Evolutionary conservation across 2,113 vertebrate genomes (phyloP).

Genomic region (Elaphurus davidianus): DNA sequence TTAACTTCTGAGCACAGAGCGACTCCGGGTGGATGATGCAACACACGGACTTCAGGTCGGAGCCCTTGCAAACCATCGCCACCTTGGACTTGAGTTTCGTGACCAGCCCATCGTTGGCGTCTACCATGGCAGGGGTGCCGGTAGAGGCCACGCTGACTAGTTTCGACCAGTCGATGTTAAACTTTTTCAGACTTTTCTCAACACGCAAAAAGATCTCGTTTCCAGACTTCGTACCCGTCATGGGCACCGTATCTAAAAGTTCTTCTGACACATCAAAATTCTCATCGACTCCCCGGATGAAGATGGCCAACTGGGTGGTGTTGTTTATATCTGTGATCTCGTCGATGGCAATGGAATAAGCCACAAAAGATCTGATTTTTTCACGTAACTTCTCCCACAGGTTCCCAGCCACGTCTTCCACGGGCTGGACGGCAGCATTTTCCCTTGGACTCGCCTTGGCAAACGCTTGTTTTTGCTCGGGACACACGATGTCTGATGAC

Average conservation of each 20-base stretch:
- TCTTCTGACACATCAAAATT: slow-evolving; percentile 52
- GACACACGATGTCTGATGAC: neutral
- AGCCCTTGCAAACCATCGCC: slow-evolving; percentile 27
- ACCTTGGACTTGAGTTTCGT: slow-evolving; percentile 65
- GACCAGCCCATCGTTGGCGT: slow-evolving; percentile 7
- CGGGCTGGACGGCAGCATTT: fast-evolving
- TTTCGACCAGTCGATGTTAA: slow-evolving; percentile 64
- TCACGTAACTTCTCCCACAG: slow-evolving; percentile 58
- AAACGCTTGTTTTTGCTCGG: neutral
- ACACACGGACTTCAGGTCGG: slow-evolving; percentile 53
- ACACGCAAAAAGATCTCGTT: slow-evolving; percentile 45
- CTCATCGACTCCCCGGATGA: slow-evolving; percentile 57
- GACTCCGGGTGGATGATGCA: slow-evolving; percentile 75
- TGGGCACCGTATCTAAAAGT: slow-evolving; percentile 64
- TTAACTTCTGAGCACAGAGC: slow-evolving; percentile 55
- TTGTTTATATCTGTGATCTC: slow-evolving; percentile 75
- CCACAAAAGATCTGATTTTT: slow-evolving; percentile 31
- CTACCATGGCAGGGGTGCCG: slow-evolving; percentile 31
- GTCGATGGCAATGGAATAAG: slow-evolving; percentile 66
- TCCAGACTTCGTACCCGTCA: slow-evolving; percentile 28
- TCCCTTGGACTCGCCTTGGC: fast-evolving
- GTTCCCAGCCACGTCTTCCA: slow-evolving; percentile 19
- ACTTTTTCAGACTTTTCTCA: slow-evolving; percentile 66
- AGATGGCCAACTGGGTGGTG: slow-evolving; percentile 58
- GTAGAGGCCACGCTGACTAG: slow-evolving; percentile 70